Base-by-base conservation (phyloP, 2,797 vertebrate genomes). In the Silurus lanzhouensis region DNA sequence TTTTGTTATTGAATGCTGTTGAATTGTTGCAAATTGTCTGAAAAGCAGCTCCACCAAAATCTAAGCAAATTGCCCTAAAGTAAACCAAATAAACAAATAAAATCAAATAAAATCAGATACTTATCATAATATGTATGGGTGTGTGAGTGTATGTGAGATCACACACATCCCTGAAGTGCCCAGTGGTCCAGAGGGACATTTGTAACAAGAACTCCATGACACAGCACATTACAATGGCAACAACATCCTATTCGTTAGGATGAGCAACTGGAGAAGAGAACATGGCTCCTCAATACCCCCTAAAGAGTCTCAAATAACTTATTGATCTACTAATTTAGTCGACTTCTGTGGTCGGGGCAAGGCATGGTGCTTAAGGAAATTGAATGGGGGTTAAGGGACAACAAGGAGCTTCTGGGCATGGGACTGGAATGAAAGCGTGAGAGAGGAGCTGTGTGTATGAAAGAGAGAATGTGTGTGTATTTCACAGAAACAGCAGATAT, bases 191-290 rank as follows among this genome's bases (percentile, higher is more conserved):
- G 89, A 88, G 92, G 92, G 89, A 89, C 46, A 66, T 80, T 83
- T 92, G 95, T 94, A 94, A 95, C 44, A 52, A 86, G 92, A 96
- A 92, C 94, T 90, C 78, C 91, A 92, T 91, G 92, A 95, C 95
- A 94, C 90, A 93, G 93, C 93, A 93, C 92, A 91, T 93, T 94
- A 96, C 94, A 95, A 94, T 94, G 92, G 94, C 96, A 96, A 96
- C 96, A 97, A 96, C 96, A 95, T 90, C 92, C 93, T 96, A 93
- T 95, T 95, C 95, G 95, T 96, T 97, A 96, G 95, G 93, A 92
- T 91, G 89, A 87, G 96, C 93, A 95, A 93, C 89, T 76, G 76
- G 95, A 96, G 96, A 95, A 91, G 92, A 90, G 91, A 91, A 88
- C 76, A 13, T 83, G 89, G 93, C 92, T 92, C 91, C 91, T 91